Evolutionary conservation across 2,888 invertebrate genomes (phyloP).

Genomic region (Mycalesis mineus): DNA sequence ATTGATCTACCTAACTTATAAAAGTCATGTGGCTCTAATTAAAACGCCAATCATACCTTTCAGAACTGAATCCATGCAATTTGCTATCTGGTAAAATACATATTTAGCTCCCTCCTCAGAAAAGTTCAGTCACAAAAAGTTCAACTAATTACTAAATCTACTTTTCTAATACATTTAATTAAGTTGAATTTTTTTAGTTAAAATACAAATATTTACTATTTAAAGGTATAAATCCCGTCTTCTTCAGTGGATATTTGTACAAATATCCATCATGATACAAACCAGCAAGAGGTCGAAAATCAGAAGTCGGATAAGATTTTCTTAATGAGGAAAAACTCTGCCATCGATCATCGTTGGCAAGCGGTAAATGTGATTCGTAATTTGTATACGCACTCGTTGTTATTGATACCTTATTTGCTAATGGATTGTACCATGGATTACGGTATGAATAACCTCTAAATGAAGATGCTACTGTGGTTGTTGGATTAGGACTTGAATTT

Average conservation of each 20-base stretch:
- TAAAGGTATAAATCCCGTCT: conserved; percentile 46
- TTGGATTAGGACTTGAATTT: background rate
- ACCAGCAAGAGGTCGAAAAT: conserved; percentile 65
- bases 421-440: conserved; percentile 41
- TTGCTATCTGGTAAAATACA: too few species aligned
- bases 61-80: too few species aligned
- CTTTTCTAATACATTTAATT: too few species aligned
- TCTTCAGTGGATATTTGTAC: conserved; percentile 49
- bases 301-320: conserved; percentile 39
- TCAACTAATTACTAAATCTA: too few species aligned
- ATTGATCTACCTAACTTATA: too few species aligned
- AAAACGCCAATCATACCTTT: too few species aligned
- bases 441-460: conserved; percentile 38
- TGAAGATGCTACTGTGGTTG: background rate
- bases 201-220: conserved; percentile 37
- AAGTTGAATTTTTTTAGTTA: background rate
- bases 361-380: conserved; percentile 44
- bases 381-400: conserved; percentile 45
- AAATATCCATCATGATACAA: conserved; percentile 70
- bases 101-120: too few species aligned
- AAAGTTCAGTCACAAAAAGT: too few species aligned
- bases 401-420: conserved; percentile 58
- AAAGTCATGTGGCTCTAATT: too few species aligned
- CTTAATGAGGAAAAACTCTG: conserved; percentile 44
- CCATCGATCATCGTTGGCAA: conserved; percentile 55